Percentiles rank a stretch among this genome's conserved stretches.
phyloP scores from a whole-genome alignment of 2,113 vertebrate species.

The Psammodynastes pulverulentus region DNA sequence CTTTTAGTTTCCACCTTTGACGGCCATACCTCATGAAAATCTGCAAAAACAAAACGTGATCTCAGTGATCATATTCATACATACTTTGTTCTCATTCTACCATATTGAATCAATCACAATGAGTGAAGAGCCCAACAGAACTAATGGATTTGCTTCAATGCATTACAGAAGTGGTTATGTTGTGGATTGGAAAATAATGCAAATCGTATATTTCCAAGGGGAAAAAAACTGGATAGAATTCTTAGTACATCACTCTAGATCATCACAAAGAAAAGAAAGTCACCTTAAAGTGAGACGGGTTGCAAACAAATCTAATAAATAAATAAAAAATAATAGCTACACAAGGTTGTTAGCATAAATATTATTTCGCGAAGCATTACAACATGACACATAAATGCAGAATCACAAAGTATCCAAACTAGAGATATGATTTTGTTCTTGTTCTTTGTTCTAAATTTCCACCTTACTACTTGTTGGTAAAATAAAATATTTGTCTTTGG shows the following conservation, averaged over 20 bases:
- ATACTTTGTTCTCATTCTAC: not conserved
- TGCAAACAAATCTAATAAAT: not conserved
- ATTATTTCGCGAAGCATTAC: not conserved
- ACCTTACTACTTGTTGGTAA: not conserved
- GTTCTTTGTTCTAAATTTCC: slow-evolving; percentile 3
- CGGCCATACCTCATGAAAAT: slow-evolving; percentile 97
- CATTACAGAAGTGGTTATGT: not conserved
- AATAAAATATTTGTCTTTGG: not conserved
- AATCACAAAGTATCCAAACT: not conserved
- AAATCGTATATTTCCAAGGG: not conserved
- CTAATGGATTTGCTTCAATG: not conserved
- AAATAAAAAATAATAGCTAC: not conserved
- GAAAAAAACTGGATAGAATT: slow-evolving; percentile 3
- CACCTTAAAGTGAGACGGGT: not conserved
- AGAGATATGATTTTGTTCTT: not conserved
- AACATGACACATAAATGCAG: not conserved
- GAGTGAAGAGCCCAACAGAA: not conserved
- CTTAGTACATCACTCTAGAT: not conserved
- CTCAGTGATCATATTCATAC: not conserved
- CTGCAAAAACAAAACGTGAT: slow-evolving; percentile 62
- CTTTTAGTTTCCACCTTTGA: slow-evolving; percentile 96
- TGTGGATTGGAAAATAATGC: not conserved
- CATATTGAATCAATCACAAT: not conserved
- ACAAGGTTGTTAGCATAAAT: not conserved
- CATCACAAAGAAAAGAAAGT: not conserved